phyloP scores from a whole-genome alignment of 2,888 invertebrate genomes.

The Ditula angustiorana region DNA sequence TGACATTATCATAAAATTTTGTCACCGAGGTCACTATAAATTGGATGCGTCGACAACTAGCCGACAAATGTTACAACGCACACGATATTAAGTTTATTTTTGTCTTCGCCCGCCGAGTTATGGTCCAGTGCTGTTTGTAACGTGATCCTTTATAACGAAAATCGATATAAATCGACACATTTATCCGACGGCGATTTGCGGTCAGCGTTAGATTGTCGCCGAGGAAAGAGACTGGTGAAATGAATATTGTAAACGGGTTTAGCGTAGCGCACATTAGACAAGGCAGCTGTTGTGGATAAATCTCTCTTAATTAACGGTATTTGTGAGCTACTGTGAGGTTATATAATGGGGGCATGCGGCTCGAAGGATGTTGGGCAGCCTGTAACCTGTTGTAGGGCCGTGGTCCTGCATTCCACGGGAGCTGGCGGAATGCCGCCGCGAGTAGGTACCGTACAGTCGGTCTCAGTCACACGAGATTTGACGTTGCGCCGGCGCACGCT shows the following conservation, averaged over 20 bases:
- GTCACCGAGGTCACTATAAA: conserved; percentile 77
- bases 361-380: conserved; percentile 65
- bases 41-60: conserved; percentile 83
- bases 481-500: conserved; percentile 69
- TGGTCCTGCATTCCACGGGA: conserved; percentile 74
- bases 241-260: conserved; percentile 77
- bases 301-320: conserved; percentile 51
- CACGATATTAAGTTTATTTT: conserved; percentile 85
- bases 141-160: conserved; percentile 80
- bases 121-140: conserved; percentile 84
- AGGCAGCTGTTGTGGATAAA: conserved; percentile 72
- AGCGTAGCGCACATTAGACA: conserved; percentile 57
- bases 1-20: conserved; percentile 65
- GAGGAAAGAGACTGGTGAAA: conserved; percentile 77
- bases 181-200: conserved; percentile 72
- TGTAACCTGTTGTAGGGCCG: conserved; percentile 79
- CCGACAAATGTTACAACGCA: conserved; percentile 82
- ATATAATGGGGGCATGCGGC: conserved; percentile 64
- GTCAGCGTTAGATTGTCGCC: conserved; percentile 78
- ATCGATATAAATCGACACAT: conserved; percentile 78
- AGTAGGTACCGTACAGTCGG: conserved; percentile 76
- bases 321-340: conserved; percentile 62
- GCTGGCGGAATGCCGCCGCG: conserved; percentile 77
- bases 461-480: conserved; percentile 78
- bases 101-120: conserved; percentile 84